Evolutionary conservation across 2,113 vertebrate species (phyloP), one percentile per base, ranked within the genome.

Genomic region (Tonatia bakeri): DNA sequence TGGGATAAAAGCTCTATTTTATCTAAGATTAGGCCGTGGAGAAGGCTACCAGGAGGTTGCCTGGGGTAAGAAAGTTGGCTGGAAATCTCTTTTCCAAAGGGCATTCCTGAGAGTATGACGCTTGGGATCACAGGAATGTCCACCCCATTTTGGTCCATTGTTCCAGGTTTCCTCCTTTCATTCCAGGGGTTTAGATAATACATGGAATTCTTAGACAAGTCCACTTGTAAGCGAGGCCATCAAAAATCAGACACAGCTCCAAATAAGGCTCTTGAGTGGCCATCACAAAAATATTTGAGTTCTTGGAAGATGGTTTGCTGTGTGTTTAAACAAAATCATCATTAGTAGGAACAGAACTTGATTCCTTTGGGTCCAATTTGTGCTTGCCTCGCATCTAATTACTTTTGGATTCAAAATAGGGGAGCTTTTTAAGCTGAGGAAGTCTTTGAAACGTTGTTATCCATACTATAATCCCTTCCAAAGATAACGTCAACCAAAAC

Each of bases 401-500:
- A 80, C 75, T 56, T 87, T 94, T 94, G 82, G 61, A 80, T 95
- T 97, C 56, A 92, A 91, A 95, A 76, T 91, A 91, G 82, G 87
- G 88, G 86, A 87, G 14, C 3, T 10, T 87, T 95, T 82, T 88
- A 92, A 92, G 94, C 43, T 26, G 16, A 90, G 80, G 56, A 76
- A 72, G 26, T 33, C 36, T 91, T 96, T 96, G 73, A 89, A 87
- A 94, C 28, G 56, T 13, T 91, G n/a, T 91, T 86, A 64, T 69
- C 95, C 56, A 38, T 31, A 40, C 28, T 80, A 24, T 54, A 65
- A 88, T 31, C 40, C 40, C 64, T 94, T 91, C 72, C 67, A 38
- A 84, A 36, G 67, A 56, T 45, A 22, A 17, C 56, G 38, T 67
- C 52, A 65, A 40, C 22, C 6, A 14, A 94, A 76, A 38, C 56